Evolutionary conservation across 1,140 invertebrate species (phyloP), one percentile per base, ranked within the genome.

Genomic region (Cydia splendana): DNA sequence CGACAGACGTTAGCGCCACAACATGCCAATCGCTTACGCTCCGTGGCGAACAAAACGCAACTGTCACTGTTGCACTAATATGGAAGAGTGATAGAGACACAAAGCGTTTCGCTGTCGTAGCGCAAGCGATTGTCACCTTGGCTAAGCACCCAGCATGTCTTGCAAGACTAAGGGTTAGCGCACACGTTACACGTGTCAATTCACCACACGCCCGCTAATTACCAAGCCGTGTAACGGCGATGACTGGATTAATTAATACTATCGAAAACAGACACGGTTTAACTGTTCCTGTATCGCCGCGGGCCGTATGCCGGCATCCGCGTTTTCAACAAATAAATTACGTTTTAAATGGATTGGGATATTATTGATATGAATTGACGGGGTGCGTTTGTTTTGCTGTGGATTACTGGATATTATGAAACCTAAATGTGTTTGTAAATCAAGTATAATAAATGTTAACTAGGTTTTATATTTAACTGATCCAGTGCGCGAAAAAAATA

Each of bases 211-310:
- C 10, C 10, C 57, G 57, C 57, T 20, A 62, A 62, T 62, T 62
- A 62, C 20, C 20, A 62, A 62, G 57, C 57, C 57, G 20, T 62
- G 57, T 62, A 10, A 24, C 57, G n/a, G 2, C 57, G 18, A 24
- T 62, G 57, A 62, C 57, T 20, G 57, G 20, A 62, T 62, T 62
- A 62, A 62, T 62, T 62, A 62, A 62, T 62, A 62, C 57, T 62
- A 62, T 62, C 57, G 57, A 62, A 62, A 62, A 62, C 57, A 62
- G 57, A 62, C 57, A 62, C 57, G 57, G 18, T 62, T 62, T 62
- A 62, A 24, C 57, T 62, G 57, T 62, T 20, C 57, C 57, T 24
- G 57, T 24, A 12, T 12, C 20, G 57, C 57, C 57, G 18, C 57
- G 57, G 57, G 57, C 57, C 57, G 57, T 24, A 12, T 10, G 20